Base-by-base conservation (phyloP, 2,888 invertebrate genomes). In the Lepidochrysops patricia region DNA sequence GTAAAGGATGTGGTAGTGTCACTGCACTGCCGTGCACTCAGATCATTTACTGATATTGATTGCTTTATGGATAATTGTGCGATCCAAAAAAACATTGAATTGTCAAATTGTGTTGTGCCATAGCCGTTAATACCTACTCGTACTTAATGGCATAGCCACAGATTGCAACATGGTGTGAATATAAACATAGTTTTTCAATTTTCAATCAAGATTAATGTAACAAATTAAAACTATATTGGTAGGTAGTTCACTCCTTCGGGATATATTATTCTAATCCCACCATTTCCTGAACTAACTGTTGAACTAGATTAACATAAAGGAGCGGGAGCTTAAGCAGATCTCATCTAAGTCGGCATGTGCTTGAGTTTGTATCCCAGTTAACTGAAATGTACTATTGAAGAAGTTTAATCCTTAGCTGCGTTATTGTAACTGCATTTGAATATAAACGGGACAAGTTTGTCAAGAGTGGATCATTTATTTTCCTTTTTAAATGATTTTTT, bases 221-320 rank as follows among this genome's bases (percentile, higher is more conserved):
- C 15, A 4, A 7, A 34, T 9, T 29, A 29, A 19, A 19, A 19
- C 9, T 32, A 29, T 32, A 29, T 29, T 13, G 32, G 50, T 50
- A 27, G 50, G 52, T 59, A 19, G 35, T 37, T 49, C 29, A 50
- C 27, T 35, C 34, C 58, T 26, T 52, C 52, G 26, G 37, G 59
- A 52, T 59, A 59, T 59, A 59, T 25, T 35, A 26, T 35, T 35
- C 52, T 59, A 52, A 59, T 59, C 59, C 34, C 57, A 29, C 58
- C 57, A 43, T 57, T 59, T 26, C 34, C 58, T 59, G 52, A 59
- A 59, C 58, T 59, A 59, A 59, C 58, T 59, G 58, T 59, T 59
- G 58, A 59, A 59, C 58, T 59, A 52, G 58, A 59, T 59, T 59
- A 59, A 59, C 58, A 59, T 59, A 59, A 54, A 54, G 54, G 58